Evolutionary conservation across 2,113 vertebrate genomes (phyloP), one percentile per base, ranked within the genome.

Genomic region (Datnioides undecimradiatus): DNA sequence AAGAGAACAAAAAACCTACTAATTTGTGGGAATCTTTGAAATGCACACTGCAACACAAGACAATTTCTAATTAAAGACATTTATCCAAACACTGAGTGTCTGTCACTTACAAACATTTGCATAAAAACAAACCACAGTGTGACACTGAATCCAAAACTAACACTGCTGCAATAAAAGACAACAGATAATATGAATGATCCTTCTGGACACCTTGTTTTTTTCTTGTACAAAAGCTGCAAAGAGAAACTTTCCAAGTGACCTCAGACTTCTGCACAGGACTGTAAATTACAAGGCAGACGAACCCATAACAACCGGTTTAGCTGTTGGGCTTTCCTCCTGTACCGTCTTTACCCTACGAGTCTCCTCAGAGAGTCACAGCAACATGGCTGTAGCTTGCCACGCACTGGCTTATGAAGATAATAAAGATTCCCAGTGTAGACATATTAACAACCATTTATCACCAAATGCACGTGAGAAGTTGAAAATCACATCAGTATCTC

Each of bases 201-300:
- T n/a, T n/a, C n/a, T n/a, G n/a, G n/a, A n/a, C n/a, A n/a, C n/a
- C n/a, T 23, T 8, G 5, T 43, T 45, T 49, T 57, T 70, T 69
- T n/a, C 33, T 25, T 25, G 48, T 45, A 38, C 51, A 62, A 36
- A 8, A 36, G 62, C 52, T 25, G 19, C 52, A 72, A 73, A 83
- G 38, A 67, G 16, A 62, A 60, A n/a, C 55, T 58, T 69, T 73
- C 13, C 31, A 41, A 68, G 43, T 76, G 75, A 82, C 70, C 72
- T 69, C 68, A 79, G 51, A 60, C 40, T 72, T 80, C 62, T 36
- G 52, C 48, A 52, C 55, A 69, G 64, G 34, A 34, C 59, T n/a
- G 25, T 72, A 84, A 90, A 84, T 88, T 74, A 85, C 64, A 87
- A 58, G 74, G 63, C 48, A 58, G 78, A 78, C 3, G 40, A 54